Evolutionary conservation across 2,888 invertebrate species (phyloP).

Genomic region (Alentia gelatinosa): DNA sequence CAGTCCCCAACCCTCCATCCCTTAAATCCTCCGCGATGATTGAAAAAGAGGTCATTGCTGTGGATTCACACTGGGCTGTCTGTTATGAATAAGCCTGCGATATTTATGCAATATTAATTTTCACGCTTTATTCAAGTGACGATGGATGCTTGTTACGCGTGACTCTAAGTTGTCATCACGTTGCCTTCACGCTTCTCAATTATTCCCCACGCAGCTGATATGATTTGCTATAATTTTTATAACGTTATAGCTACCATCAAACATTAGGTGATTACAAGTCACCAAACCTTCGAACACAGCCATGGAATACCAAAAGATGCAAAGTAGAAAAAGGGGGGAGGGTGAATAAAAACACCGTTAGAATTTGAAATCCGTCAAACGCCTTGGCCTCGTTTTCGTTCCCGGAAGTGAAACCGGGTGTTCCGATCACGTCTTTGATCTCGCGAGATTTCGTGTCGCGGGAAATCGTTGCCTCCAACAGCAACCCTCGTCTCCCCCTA

Average conservation of each 20-base stretch:
- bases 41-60: neutral
- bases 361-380: neutral
- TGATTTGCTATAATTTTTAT: too few species aligned
- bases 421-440: neutral
- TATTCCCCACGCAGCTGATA: too few species aligned
- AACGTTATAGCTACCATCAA: too few species aligned
- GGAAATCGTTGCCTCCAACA: conserved; percentile 31
- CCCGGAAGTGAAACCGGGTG: neutral
- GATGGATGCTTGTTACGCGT: too few species aligned
- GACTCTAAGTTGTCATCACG: too few species aligned
- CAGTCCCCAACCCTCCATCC: neutral
- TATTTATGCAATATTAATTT: neutral
- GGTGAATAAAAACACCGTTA: neutral
- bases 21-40: neutral
- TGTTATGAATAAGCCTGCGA: neutral
- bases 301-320: neutral
- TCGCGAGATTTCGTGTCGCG: neutral
- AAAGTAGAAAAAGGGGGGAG: too few species aligned
- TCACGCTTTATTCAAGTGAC: too few species aligned
- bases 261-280: too few species aligned
- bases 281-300: neutral
- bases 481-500: neutral
- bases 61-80: neutral
- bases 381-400: neutral
- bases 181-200: too few species aligned